Conservation (phyloP, 2,797 vertebrate genomes). For the Coccyzus lansbergi region DNA sequence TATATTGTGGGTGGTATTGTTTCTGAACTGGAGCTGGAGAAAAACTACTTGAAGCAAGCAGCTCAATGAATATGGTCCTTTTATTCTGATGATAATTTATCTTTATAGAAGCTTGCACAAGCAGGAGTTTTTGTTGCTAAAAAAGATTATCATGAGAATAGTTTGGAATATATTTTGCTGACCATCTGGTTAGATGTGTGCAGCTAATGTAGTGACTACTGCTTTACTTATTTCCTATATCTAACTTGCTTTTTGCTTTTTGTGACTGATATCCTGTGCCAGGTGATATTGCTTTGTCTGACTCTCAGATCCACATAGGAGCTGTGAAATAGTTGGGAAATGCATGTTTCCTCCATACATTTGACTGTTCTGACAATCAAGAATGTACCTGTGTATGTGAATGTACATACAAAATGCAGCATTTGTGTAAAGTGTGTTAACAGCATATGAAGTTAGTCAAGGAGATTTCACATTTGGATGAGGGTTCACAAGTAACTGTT, state of each 20-base stretch:
- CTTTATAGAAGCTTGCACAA: neutral
- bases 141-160: neutral
- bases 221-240: neutral
- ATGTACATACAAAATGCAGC: too few relatives aligned
- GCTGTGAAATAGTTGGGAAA: neutral
- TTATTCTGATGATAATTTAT: slow-evolving; percentile 11
- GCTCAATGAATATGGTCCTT: neutral
- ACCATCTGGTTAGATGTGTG: neutral
- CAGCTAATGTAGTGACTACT: neutral
- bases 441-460: neutral
- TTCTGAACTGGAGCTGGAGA: slow-evolving; percentile 8
- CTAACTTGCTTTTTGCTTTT: neutral
- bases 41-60: slow-evolving; percentile 40
- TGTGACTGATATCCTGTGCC: neutral
- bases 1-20: slow-evolving; percentile 12
- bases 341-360: rapidly evolving
- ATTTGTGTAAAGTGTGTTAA: neutral
- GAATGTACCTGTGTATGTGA: neutral
- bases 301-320: neutral
- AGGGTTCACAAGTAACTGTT: neutral
- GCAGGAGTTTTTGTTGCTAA: slow-evolving; percentile 13
- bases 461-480: slow-evolving; percentile 18
- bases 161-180: slow-evolving; percentile 6
- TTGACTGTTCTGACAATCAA: neutral
- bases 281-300: neutral